Evolutionary conservation across 64 coral and sea anemone species (phyloP).

Genomic region (Stichodactyla mertensii): DNA sequence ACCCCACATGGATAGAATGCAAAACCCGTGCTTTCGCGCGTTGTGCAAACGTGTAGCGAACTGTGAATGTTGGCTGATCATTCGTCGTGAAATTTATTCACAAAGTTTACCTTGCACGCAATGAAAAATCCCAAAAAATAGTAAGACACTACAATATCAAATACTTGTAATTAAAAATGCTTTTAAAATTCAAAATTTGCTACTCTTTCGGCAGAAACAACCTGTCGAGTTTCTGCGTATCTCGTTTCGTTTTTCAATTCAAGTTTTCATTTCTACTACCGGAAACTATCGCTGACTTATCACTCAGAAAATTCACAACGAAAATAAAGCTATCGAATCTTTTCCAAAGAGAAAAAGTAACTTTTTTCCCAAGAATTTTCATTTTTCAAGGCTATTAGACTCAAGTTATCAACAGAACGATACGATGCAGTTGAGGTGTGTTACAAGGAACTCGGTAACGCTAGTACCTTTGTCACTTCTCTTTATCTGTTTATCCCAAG

Average conservation of each 20-base stretch:
- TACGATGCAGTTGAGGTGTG: neutral
- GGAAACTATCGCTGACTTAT: slow-evolving; percentile 4
- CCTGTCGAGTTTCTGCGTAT: neutral
- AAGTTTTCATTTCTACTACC: neutral
- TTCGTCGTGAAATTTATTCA: neutral
- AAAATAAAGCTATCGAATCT: neutral
- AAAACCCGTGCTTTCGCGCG: neutral
- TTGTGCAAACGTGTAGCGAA: neutral
- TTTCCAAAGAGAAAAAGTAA: neutral
- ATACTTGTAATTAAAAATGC: too few relatives aligned
- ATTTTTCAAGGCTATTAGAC: neutral
- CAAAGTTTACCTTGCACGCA: neutral
- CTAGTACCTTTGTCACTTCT: neutral
- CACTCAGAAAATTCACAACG: neutral
- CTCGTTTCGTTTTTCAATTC: neutral
- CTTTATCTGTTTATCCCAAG: neutral
- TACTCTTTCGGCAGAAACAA: neutral
- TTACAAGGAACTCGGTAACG: neutral
- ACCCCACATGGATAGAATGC: neutral
- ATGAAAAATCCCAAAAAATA: neutral
- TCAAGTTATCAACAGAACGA: neutral
- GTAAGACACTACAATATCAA: neutral
- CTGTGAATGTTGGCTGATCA: neutral
- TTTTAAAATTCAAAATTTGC: too few relatives aligned
- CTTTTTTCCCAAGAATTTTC: neutral